These are phyloP conservation scores for Drosophila melanica DNA, from an alignment of 1,140 invertebrate species.

Conservation along the genomic window DNA sequence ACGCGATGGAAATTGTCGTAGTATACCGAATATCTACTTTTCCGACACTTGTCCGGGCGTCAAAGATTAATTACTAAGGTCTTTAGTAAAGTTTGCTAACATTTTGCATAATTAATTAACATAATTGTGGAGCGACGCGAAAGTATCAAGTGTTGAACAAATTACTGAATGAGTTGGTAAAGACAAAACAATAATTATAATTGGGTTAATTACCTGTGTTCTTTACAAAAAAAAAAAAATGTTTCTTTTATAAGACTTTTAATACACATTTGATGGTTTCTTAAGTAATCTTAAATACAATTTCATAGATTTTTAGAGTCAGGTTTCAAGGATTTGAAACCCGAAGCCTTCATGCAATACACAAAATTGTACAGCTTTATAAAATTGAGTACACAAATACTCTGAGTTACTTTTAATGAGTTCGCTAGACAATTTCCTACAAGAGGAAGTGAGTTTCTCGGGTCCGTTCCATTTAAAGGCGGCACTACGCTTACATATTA, in stretches of 20 bases:
- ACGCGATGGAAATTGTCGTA: neutral
- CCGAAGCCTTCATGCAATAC: too few species aligned
- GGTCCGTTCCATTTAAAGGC: neutral
- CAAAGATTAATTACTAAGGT: slow-evolving; percentile 45
- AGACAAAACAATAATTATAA: neutral
- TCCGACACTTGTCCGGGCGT: slow-evolving; percentile 15
- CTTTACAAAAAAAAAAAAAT: neutral
- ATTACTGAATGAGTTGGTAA: neutral
- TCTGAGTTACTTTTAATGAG: slow-evolving; percentile 3
- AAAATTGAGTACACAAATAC: neutral
- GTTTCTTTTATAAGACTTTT: too few species aligned
- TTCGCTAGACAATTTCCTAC: slow-evolving; percentile 3
- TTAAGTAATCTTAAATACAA: too few species aligned
- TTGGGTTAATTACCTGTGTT: slow-evolving; percentile 17
- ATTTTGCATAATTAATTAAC: slow-evolving; percentile 31
- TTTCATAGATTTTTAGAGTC: too few species aligned
- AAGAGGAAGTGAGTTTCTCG: neutral
- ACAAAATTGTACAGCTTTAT: too few species aligned
- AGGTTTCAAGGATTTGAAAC: too few species aligned
- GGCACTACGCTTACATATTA: neutral
- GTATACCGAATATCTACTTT: slow-evolving; percentile 7
- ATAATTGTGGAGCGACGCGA: neutral
- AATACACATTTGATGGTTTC: too few species aligned
- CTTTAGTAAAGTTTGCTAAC: slow-evolving; percentile 36
- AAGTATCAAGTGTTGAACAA: slow-evolving; percentile 8